Base-by-base conservation (phyloP, 1,140 invertebrate genomes). In the Agrilus planipennis region DNA sequence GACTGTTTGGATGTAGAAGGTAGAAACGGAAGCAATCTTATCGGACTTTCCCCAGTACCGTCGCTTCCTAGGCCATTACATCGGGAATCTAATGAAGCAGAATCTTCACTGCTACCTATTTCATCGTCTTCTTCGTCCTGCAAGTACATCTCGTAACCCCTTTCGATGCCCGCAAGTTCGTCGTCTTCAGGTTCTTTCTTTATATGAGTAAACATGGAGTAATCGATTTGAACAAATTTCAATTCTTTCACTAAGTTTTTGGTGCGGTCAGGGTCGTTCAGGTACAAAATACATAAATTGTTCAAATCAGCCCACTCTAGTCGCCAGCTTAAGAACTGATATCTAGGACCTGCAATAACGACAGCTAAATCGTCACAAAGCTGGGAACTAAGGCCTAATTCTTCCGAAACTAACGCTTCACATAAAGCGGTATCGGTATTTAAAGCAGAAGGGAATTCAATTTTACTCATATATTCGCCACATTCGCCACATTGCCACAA, bases 201-300 rank as follows among this genome's bases (percentile, higher is more conserved):
- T 30, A 57, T 69, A 53, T 72, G 64, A 44, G 71, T 69, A 47
- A 77, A 78, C 46, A 73, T 71, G 20, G 69, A 72, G 46, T 78
- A 77, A 55, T 78, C 75, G 35, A 78, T 74, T 41, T 78, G 75
- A 0, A 78, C 52, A 53, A 71, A 77, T 50, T 77, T 77, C 3
- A 78, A 53, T 43, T 75, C 72, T 23, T 73, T 75, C 34, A 71
- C 70, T 11, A 67, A 64, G 44, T 71, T 73, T 15, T 72, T 65
- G 50, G 73, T 71, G 18, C 69, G 64, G 37, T 76, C 70, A 0
- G 68, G 65, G 43, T 76, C 70, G 11, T 71, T 63, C 11, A 77
- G 48, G 51, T 78, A 79, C 25, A 68, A 64, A 32, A 73, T 66
- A 57, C 76, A 79, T 6, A 73, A 48, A 16, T 54, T 54, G 31